These are phyloP conservation scores for Cephalotes varians DNA, from an alignment of 2,888 invertebrate species.

Conservation along the genomic window DNA sequence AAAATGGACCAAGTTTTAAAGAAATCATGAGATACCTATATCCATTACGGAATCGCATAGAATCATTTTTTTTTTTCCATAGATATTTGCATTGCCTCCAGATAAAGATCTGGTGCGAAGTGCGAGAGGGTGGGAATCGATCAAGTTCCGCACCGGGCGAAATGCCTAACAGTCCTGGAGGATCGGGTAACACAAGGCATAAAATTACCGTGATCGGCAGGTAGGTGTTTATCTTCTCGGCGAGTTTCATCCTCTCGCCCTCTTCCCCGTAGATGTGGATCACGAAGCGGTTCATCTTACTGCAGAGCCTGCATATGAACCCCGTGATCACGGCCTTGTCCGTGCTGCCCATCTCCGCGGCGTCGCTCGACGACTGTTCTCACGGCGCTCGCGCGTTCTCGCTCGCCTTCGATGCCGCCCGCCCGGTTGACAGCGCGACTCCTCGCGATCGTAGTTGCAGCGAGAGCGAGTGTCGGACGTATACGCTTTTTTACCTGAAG, in stretches of 20 bases:
- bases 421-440: background rate
- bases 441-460: background rate
- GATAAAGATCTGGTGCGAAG: background rate
- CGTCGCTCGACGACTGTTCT: background rate
- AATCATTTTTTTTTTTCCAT: background rate
- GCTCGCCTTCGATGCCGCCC: background rate
- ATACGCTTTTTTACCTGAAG: background rate
- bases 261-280: constrained; percentile 94
- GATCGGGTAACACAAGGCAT: no score
- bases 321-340: constrained; percentile 93
- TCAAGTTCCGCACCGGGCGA: background rate
- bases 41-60: no score
- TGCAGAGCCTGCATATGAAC: constrained; percentile 94
- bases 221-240: constrained; percentile 93
- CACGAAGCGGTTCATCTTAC: constrained; percentile 94
- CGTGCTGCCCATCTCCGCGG: constrained; percentile 91
- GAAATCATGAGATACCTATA: no score
- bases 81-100: background rate
- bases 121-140: background rate
- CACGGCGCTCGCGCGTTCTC: background rate
- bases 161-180: background rate
- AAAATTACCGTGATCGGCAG: constrained; percentile 91
- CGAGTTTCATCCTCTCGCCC: constrained; percentile 91
- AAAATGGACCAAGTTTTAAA: background rate
- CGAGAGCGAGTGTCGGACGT: background rate